Conservation (phyloP, 2,113 vertebrate species). For the Galemys pyrenaicus region DNA sequence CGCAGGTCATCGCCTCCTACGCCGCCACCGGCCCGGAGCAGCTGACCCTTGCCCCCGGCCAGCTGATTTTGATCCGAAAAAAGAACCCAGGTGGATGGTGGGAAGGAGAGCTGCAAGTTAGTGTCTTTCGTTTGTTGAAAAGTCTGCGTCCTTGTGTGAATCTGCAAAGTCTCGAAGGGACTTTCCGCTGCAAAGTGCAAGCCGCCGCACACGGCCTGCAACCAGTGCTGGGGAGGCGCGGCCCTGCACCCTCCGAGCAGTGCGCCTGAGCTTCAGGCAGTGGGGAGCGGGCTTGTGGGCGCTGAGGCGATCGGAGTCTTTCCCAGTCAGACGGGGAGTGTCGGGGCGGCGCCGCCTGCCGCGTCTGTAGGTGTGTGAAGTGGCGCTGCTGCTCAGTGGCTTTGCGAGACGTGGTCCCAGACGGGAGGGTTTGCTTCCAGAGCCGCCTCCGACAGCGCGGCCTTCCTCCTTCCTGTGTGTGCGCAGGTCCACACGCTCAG, state of each 20-base stretch:
- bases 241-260: no score
- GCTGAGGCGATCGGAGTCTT: neutral
- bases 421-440: neutral
- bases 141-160: fast-evolving
- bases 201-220: neutral
- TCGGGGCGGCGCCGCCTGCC: no score
- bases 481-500: neutral
- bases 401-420: fast-evolving
- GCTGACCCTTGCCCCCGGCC: constrained; percentile 96
- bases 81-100: constrained; percentile 99
- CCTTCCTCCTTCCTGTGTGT: no score
- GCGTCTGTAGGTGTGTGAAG: no score
- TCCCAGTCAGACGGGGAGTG: neutral
- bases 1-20: constrained; percentile 97
- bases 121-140: constrained; percentile 45
- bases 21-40: constrained; percentile 96
- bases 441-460: neutral
- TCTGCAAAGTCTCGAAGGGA: neutral
- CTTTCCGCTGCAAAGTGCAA: neutral
- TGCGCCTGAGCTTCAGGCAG: neutral
- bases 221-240: no score
- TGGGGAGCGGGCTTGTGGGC: neutral
- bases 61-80: constrained; percentile 97
- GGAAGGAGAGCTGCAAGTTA: constrained; percentile 98
- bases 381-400: fast-evolving